Conservation (phyloP, 2,113 vertebrate genomes). For the Myrmophylax atrothorax region DNA sequence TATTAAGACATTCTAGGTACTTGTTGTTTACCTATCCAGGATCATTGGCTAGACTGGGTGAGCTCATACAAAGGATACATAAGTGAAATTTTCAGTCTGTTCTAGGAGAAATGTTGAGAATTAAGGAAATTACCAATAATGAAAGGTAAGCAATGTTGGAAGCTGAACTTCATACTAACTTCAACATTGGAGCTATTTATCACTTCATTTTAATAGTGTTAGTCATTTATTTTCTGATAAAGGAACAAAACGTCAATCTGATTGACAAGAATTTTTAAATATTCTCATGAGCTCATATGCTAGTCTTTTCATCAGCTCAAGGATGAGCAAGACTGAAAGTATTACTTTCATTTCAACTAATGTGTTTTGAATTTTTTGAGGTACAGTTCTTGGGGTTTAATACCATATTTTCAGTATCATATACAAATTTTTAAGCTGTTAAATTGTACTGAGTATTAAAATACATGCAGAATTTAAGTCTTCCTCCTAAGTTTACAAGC, state of each 20-base stretch:
- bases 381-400: neutral
- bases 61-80: neutral
- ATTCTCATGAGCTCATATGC: neutral
- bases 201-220: neutral
- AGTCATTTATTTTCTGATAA: neutral
- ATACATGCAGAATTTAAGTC: neutral
- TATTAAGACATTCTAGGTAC: neutral
- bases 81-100: neutral
- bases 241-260: neutral
- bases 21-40: neutral
- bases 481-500: neutral
- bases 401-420: neutral
- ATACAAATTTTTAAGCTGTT: neutral
- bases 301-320: neutral
- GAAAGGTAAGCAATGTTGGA: neutral
- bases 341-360: neutral
- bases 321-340: neutral
- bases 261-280: neutral
- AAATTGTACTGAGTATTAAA: conserved; percentile 10
- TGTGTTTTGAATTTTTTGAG: neutral
- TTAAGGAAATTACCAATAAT: neutral
- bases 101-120: neutral
- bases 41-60: neutral
- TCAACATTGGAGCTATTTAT: neutral
- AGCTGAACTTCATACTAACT: neutral